A percentile compares a stretch with the other conserved stretches of the same genome.
phyloP scores from a whole-genome alignment of 2,113 vertebrate genomes.

The Vidua macroura region DNA sequence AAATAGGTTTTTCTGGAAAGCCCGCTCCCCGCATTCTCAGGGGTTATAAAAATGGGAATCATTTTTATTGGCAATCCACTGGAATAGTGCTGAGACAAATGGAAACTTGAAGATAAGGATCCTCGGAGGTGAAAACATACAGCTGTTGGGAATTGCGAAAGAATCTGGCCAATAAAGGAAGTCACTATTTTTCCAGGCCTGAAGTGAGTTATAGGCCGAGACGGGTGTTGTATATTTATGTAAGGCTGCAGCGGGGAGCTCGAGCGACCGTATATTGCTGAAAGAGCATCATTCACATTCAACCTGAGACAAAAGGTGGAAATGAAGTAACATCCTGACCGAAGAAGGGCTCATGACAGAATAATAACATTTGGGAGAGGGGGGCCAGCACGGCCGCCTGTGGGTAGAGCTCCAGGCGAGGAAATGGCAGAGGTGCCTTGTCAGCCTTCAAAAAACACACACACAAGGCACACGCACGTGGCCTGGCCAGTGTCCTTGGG shows the following conservation, averaged over 20 bases:
- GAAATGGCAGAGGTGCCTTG: slow-evolving; percentile 87
- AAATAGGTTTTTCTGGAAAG: slow-evolving; percentile 65
- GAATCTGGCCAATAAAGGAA: slow-evolving; percentile 98
- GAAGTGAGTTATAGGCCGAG: slow-evolving; percentile 86
- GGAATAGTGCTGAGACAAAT: slow-evolving; percentile 84
- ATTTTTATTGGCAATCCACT: slow-evolving; percentile 84
- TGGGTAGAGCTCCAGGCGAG: slow-evolving; percentile 79
- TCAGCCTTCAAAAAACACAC: slow-evolving; percentile 79
- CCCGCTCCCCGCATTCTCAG: slow-evolving; percentile 67
- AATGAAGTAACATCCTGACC: slow-evolving; percentile 99
- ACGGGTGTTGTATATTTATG: slow-evolving; percentile 96
- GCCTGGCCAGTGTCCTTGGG: slow-evolving; percentile 73
- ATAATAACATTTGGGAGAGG: slow-evolving; percentile 89
- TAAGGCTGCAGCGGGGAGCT: slow-evolving; percentile 91
- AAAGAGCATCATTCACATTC: slow-evolving; percentile 96
- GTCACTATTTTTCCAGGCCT: slow-evolving; percentile 95
- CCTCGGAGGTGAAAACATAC: slow-evolving; percentile 83
- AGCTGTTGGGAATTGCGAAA: slow-evolving; percentile 86
- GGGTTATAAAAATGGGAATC: slow-evolving; percentile 85
- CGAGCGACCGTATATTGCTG: slow-evolving; percentile 94
- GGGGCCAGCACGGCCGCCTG: slow-evolving; percentile 63
- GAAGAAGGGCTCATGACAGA: slow-evolving; percentile 91
- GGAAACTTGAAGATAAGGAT: slow-evolving; percentile 87
- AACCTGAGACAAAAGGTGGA: slow-evolving; percentile 97
- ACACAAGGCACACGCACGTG: slow-evolving; percentile 39